Base-by-base conservation (phyloP, 2,888 invertebrate genomes). In the Herminia tarsipennalis region DNA sequence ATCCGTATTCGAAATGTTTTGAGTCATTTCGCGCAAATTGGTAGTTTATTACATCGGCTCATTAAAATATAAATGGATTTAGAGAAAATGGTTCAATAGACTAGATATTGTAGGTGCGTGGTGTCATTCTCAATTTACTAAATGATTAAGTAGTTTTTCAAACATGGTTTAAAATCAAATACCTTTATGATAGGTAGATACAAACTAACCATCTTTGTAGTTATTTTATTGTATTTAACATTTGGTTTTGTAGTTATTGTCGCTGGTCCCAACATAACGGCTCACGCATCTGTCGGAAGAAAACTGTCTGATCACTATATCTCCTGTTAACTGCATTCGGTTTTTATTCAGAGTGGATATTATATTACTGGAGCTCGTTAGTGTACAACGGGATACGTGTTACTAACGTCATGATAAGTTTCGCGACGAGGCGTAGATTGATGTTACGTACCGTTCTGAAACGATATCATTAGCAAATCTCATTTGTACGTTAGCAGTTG, bases 401-500 rank as follows among this genome's bases (percentile, higher is more conserved):
- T 55, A 56, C 52, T 44, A 48, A 47, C 60, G 64, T 52, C 67
- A 59, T 64, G 52, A 63, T 59, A 50, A 47, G 63, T 50, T 58
- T 58, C 50, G 56, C 48, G 41, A 44, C 52, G 48, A 51, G 43
- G 22, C 16, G 22, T 37, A 56, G 48, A 67, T 50, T 46, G 56
- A 64, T 56, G 49, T 21, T 37, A 34, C 32, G 27, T 42, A 29
- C 42, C 29, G 14, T 32, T 24, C 44, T 34, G 41, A 29, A 45
- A 39, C 42, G 42, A 51, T 25, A 35, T 53, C 42, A 41, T 56
- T 39, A 56, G 44, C 45, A 41, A 44, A 49, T 33, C 41, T 52
- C 46, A 52, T 61, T 60, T 60, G 29, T 45, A 25, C 30, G 28
- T 27, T 20, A 13, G 4, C 6, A 4, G 18, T 20, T 16, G 5